A percentile compares a stretch with the other conserved stretches of the same genome.
These are phyloP conservation scores for Cepaea hortensis DNA, from an alignment of 2,888 invertebrate species.

Conservation along the genomic window DNA sequence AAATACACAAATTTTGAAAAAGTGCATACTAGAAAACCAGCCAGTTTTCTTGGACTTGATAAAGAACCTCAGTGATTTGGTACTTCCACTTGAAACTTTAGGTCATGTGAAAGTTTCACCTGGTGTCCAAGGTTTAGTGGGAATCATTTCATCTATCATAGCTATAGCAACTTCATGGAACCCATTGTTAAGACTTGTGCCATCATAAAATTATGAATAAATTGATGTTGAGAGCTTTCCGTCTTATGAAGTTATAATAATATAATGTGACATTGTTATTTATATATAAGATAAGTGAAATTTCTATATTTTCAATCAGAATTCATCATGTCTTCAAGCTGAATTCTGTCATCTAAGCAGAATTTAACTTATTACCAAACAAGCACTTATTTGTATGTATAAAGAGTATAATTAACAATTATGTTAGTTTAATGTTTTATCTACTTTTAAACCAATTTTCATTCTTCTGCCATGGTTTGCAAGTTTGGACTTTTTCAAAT, in stretches of 20 bases:
- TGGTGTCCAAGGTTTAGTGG: slow-evolving; percentile 86
- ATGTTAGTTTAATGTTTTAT: too few relatives aligned
- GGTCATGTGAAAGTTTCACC: slow-evolving; percentile 87
- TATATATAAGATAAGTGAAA: too few relatives aligned
- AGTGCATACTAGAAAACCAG: slow-evolving; percentile 61
- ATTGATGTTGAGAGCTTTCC: not conserved
- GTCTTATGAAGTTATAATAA: not conserved
- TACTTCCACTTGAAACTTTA: slow-evolving; percentile 88
- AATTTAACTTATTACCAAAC: too few relatives aligned
- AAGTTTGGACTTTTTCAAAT: too few relatives aligned
- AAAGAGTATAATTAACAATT: too few relatives aligned
- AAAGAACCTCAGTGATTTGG: slow-evolving; percentile 90
- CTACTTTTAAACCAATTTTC: too few relatives aligned
- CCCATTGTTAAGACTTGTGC: slow-evolving; percentile 84
- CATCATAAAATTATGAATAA: slow-evolving; percentile 52
- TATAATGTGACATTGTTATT: not conserved
- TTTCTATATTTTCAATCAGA: too few relatives aligned
- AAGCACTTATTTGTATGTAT: too few relatives aligned
- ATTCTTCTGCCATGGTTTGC: too few relatives aligned
- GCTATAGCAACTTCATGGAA: slow-evolving; percentile 86
- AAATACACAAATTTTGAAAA: slow-evolving; percentile 51
- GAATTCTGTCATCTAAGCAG: too few relatives aligned
- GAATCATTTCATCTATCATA: slow-evolving; percentile 87
- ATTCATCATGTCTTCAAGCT: too few relatives aligned
- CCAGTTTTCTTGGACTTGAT: slow-evolving; percentile 85